Percentiles rank a stretch among this genome's conserved stretches.
Conservation (phyloP, 2,797 vertebrate species). For the Peromyscus nudipes region DNA sequence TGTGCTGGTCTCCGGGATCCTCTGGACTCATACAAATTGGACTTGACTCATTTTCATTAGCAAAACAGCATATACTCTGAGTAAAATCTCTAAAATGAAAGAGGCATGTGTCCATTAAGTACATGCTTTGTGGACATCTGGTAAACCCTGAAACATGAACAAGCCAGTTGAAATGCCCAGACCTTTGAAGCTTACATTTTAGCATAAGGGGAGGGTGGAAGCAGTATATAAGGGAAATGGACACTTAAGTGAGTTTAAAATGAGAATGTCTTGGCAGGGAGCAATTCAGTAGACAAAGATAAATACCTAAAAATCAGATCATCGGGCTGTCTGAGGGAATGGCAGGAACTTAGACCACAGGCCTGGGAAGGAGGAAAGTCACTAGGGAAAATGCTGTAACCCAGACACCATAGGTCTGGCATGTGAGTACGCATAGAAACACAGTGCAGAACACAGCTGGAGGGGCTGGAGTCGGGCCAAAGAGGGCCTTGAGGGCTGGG, state of each 20-base stretch:
- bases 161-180: background rate
- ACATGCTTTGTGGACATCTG: background rate
- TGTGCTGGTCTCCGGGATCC: rapidly evolving
- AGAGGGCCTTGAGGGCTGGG: background rate
- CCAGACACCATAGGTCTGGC: background rate
- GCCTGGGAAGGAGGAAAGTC: background rate
- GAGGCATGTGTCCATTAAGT: background rate
- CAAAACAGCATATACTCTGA: background rate
- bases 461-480: background rate
- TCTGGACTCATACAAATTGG: background rate
- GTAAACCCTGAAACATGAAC: background rate
- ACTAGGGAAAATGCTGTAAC: background rate
- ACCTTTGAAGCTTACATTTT: background rate
- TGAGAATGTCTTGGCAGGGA: background rate
- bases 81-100: background rate
- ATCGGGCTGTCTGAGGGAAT: background rate
- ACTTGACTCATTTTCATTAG: background rate
- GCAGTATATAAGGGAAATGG: background rate
- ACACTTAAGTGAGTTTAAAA: background rate
- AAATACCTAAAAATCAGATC: background rate
- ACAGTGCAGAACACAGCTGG: background rate
- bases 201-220: background rate
- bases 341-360: background rate
- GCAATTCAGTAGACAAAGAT: background rate
- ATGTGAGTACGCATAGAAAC: background rate